phyloP scores from a whole-genome alignment of 2,888 invertebrate genomes.

The Aproaerema taeniolella region DNA sequence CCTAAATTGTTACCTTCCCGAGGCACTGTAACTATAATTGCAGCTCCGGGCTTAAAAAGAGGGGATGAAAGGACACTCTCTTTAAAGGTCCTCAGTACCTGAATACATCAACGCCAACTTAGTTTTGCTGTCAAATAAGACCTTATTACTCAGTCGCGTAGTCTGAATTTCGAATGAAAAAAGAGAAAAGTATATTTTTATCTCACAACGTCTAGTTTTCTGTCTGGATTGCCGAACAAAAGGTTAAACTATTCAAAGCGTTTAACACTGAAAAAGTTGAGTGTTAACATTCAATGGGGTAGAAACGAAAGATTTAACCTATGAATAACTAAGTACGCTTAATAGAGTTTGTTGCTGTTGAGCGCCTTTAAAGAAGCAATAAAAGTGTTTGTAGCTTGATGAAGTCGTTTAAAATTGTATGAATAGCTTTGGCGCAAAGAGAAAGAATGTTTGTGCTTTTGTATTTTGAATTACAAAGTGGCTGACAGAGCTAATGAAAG shows the following conservation, averaged over 20 bases:
- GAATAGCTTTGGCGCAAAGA: too few relatives aligned
- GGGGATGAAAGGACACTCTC: constrained; percentile 21
- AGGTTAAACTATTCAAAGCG: constrained; percentile 44
- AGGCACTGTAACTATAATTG: constrained; percentile 68
- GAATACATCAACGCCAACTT: constrained; percentile 35
- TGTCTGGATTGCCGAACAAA: constrained; percentile 51
- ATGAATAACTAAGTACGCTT: constrained; percentile 7
- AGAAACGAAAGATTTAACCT: constrained; percentile 2
- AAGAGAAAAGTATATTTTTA: not conserved
- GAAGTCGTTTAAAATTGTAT: too few relatives aligned
- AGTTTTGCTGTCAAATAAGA: constrained; percentile 12
- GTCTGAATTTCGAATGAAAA: not conserved
- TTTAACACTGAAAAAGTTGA: constrained; percentile 31
- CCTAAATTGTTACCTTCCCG: constrained; percentile 48
- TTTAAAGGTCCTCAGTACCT: constrained; percentile 49
- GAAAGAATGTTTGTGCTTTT: too few relatives aligned
- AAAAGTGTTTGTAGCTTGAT: too few relatives aligned
- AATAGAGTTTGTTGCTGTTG: too few relatives aligned
- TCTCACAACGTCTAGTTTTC: constrained; percentile 50
- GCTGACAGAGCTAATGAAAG: too few relatives aligned
- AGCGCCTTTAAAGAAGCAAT: too few relatives aligned
- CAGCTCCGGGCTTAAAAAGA: constrained; percentile 43
- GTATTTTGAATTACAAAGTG: too few relatives aligned
- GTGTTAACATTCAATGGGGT: not conserved
- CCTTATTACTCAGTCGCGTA: too few relatives aligned